Evolutionary conservation across 2,113 vertebrate species (phyloP).

Genomic region (Hiodon tergisus): DNA sequence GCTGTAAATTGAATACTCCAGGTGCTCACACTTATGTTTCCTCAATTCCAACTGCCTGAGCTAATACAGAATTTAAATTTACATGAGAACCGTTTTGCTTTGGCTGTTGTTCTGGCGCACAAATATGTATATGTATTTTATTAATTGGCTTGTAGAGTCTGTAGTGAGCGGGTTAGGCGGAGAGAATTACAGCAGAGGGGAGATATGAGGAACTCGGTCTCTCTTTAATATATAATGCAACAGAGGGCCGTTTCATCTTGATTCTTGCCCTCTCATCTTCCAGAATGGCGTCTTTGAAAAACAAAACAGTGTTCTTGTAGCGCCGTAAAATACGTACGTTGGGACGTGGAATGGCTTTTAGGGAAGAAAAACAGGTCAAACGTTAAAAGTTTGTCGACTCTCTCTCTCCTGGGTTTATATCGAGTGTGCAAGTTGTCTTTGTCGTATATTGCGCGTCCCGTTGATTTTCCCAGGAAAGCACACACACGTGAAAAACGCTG

Average conservation of each 20-base stretch:
- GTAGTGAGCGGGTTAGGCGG: not conserved
- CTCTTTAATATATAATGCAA: constrained; percentile 5
- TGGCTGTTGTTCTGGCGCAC: not conserved
- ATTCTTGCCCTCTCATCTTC: constrained; percentile 6
- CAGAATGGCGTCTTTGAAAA: constrained; percentile 1
- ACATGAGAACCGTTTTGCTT: not conserved
- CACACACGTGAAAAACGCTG: too few species aligned
- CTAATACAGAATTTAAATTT: not conserved
- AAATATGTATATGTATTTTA: not conserved
- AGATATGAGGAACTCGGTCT: not conserved
- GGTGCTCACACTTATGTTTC: not conserved
- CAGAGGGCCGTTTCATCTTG: not conserved
- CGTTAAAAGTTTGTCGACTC: not conserved
- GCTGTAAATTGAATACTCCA: not conserved
- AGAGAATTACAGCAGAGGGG: not conserved
- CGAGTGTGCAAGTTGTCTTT: too few species aligned
- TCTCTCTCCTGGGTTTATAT: too few species aligned
- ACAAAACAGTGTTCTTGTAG: not conserved
- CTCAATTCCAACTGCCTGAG: not conserved
- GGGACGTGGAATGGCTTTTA: not conserved
- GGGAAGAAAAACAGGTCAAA: not conserved
- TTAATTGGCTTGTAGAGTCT: not conserved
- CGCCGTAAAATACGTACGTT: not conserved
- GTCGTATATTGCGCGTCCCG: too few species aligned
- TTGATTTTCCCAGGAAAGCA: too few species aligned